Evolutionary conservation across 2,113 vertebrate genomes (phyloP).

Genomic region (Seriola dumerili): DNA sequence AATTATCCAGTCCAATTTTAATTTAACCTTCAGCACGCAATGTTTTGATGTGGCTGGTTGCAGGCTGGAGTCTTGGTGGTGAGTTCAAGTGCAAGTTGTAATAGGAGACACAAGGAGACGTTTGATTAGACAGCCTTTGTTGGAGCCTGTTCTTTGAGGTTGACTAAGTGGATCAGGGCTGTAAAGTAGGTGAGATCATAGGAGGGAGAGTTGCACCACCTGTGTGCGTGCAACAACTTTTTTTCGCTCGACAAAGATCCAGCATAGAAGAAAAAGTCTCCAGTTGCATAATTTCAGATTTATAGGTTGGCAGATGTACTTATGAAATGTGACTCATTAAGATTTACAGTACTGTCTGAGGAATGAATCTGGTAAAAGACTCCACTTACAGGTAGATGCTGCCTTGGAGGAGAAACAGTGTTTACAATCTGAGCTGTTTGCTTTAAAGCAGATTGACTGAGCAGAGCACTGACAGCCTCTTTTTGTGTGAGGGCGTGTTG

Average conservation of each 20-base stretch:
- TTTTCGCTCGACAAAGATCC: neutral
- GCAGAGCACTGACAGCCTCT: neutral
- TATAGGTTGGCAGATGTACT: neutral
- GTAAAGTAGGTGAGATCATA: neutral
- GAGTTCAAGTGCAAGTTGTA: slow-evolving; percentile 12
- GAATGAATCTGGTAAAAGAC: neutral
- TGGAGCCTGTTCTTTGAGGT: neutral
- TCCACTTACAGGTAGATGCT: neutral
- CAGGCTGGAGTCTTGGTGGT: neutral
- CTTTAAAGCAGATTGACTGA: neutral
- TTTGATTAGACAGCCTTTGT: slow-evolving; percentile 21
- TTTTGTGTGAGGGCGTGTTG: neutral
- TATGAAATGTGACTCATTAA: neutral
- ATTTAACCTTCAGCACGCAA: slow-evolving; percentile 8
- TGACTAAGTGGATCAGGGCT: neutral
- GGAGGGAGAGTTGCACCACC: neutral
- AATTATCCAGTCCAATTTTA: slow-evolving; percentile 17
- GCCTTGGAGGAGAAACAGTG: neutral
- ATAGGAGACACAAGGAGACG: neutral
- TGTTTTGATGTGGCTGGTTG: slow-evolving; percentile 5
- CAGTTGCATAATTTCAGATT: neutral
- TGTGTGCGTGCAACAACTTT: neutral
- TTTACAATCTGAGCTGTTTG: neutral
- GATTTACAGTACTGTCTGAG: neutral
- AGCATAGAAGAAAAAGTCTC: neutral